Evolutionary conservation across 2,888 invertebrate species (phyloP).

Genomic region (Tenthredo notha): DNA sequence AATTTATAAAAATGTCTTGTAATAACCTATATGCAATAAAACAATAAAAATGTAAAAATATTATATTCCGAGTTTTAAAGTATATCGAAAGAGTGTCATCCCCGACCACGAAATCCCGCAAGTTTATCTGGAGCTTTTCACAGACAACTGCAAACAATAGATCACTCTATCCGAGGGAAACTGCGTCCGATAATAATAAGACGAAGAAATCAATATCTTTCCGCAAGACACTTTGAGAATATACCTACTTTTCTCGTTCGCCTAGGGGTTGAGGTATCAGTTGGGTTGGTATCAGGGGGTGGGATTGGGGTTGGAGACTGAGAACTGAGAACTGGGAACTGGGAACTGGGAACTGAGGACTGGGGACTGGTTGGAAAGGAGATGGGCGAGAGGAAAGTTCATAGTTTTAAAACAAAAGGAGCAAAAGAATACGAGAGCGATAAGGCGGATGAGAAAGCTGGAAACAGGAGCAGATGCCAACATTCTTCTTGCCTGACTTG

Average conservation of each 20-base stretch:
- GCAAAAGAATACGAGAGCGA: constrained; percentile 65
- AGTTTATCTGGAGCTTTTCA: constrained; percentile 30
- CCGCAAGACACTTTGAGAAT: constrained; percentile 49
- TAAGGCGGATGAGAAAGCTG: constrained; percentile 74
- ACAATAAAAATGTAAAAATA: background rate
- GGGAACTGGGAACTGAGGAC: background rate
- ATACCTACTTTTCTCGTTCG: constrained; percentile 35
- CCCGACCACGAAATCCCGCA: background rate
- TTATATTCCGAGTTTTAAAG: background rate
- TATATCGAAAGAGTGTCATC: background rate
- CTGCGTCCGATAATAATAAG: constrained; percentile 48
- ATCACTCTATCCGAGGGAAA: constrained; percentile 40
- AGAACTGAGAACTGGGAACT: background rate
- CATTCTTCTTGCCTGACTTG: constrained; percentile 67
- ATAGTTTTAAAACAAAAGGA: constrained; percentile 63
- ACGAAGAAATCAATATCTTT: constrained; percentile 48
- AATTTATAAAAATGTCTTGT: background rate
- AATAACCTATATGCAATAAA: background rate
- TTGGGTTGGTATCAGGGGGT: background rate
- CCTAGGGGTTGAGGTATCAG: constrained; percentile 18
- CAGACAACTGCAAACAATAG: constrained; percentile 32
- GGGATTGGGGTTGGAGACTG: background rate
- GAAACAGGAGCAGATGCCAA: constrained; percentile 73
- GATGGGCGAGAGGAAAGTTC: constrained; percentile 55
- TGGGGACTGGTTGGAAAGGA: constrained; percentile 17